Conservation (phyloP, 1,140 invertebrate genomes). For the Conus ventricosus region DNA sequence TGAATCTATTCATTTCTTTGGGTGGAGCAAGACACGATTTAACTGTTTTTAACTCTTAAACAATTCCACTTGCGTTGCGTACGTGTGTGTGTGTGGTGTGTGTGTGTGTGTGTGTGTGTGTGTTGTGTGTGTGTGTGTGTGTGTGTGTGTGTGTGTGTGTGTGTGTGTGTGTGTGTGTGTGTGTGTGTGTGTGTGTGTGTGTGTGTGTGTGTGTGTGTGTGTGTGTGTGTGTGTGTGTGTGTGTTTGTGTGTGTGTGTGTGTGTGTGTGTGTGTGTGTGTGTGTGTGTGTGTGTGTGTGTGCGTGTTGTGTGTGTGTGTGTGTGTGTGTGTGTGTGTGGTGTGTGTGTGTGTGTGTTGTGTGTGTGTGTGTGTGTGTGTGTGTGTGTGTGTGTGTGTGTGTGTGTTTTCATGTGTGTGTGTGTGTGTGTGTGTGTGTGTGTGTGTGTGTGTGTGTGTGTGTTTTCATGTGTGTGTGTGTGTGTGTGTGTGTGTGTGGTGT, state of each 20-base stretch:
- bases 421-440: constrained; percentile 9
- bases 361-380: constrained; percentile 7
- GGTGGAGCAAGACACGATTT: no score
- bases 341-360: constrained; percentile 26
- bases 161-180: background rate
- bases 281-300: background rate
- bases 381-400: background rate
- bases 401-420: background rate
- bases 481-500: background rate
- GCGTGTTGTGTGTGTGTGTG: constrained; percentile 28
- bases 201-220: background rate
- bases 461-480: background rate
- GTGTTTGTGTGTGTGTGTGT: background rate
- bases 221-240: background rate
- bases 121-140: no score
- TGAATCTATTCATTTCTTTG: no score
- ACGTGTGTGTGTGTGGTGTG: no score
- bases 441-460: no score
- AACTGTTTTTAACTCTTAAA: no score
- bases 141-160: background rate
- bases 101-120: no score
- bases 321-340: constrained; percentile 25
- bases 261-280: background rate
- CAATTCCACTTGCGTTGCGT: background rate
- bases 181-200: background rate